A percentile compares a stretch with the other conserved stretches of the same genome.
Conservation (phyloP, 2,797 vertebrate species). For the Alcedo quadribrachys region DNA sequence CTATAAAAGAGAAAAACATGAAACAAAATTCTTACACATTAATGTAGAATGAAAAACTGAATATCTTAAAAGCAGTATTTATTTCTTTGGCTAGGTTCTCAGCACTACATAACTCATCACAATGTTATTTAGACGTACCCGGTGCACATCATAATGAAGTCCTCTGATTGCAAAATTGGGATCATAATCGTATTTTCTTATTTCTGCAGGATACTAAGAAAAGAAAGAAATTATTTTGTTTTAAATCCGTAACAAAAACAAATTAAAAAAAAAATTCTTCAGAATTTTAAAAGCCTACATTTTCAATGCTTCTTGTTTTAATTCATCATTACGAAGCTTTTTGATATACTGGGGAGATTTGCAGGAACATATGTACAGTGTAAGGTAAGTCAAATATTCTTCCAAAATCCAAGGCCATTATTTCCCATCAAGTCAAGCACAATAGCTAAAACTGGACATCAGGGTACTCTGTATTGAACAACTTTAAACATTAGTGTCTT, state of each 20-base stretch:
- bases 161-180: conserved; percentile 94
- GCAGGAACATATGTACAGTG: neutral
- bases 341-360: neutral
- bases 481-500: neutral
- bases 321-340: neutral
- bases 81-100: neutral
- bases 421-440: neutral
- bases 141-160: conserved; percentile 97
- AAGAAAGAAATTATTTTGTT: neutral
- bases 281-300: neutral
- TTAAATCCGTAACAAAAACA: neutral
- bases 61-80: neutral
- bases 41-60: neutral
- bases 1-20: neutral
- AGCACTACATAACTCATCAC: neutral
- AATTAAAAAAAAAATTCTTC: neutral
- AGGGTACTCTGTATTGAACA: neutral
- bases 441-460: neutral
- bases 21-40: neutral
- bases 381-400: neutral
- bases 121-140: conserved; percentile 80
- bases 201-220: conserved; percentile 89
- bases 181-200: conserved; percentile 93
- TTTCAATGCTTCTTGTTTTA: neutral
- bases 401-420: neutral